phyloP scores from a whole-genome alignment of 2,113 vertebrate genomes.

The Lepisosteus oculatus region DNA sequence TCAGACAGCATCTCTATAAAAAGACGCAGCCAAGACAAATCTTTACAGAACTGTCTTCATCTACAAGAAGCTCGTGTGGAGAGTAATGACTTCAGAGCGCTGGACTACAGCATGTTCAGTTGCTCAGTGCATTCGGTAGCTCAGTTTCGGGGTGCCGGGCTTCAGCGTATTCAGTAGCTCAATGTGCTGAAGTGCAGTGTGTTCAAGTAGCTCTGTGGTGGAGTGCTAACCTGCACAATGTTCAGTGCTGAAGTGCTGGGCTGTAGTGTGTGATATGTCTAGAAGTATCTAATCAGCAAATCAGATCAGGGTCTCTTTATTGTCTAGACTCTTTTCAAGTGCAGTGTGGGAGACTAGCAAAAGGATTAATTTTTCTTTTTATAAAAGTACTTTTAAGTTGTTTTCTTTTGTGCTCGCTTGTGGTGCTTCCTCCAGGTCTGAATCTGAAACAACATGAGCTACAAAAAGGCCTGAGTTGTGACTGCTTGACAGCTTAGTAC shows the following conservation, averaged over 20 bases:
- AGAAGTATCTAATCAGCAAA: neutral
- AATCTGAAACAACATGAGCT: neutral
- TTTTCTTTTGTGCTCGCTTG: too few species aligned
- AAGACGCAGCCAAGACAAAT: slow-evolving; percentile 2
- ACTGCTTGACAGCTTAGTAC: neutral
- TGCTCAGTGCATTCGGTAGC: neutral
- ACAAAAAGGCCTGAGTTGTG: slow-evolving; percentile 7
- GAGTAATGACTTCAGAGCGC: neutral
- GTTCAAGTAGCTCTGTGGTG: neutral
- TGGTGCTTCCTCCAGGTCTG: too few species aligned
- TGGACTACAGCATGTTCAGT: neutral
- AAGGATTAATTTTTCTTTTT: too few species aligned
- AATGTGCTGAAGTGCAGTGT: neutral
- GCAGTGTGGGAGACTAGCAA: neutral
- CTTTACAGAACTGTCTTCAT: neutral
- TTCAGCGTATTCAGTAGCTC: neutral
- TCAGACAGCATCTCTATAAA: neutral
- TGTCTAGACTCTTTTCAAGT: neutral
- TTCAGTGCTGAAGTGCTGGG: neutral
- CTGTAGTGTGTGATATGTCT: neutral
- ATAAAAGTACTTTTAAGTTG: too few species aligned
- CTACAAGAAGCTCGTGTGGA: neutral
- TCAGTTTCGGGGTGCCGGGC: neutral
- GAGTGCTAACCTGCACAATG: neutral
- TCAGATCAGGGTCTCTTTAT: slow-evolving; percentile 1